phyloP scores from a whole-genome alignment of 2,113 vertebrate species.

The Micronycteris hirsuta region DNA sequence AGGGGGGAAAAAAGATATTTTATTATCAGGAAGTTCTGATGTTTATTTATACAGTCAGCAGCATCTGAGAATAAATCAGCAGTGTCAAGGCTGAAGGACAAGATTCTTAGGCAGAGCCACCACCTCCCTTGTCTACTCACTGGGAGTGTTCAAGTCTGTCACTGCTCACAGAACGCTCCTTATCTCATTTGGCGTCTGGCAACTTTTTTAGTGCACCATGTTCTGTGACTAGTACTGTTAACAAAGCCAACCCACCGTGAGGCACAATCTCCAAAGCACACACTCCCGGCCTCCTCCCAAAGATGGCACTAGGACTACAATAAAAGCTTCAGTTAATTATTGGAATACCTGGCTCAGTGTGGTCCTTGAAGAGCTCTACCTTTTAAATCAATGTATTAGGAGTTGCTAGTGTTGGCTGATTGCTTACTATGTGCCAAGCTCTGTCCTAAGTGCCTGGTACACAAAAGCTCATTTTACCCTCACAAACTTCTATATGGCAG shows the following conservation, averaged over 20 bases:
- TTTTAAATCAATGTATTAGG: not conserved
- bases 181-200: not conserved
- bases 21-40: not conserved
- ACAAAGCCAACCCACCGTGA: conserved; percentile 29
- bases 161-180: not conserved
- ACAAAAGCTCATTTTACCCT: not conserved
- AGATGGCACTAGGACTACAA: not conserved
- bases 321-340: not conserved
- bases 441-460: not conserved
- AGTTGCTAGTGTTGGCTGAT: not conserved
- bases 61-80: not conserved
- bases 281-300: not conserved
- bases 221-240: conserved; percentile 34
- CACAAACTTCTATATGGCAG: not conserved
- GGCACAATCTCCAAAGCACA: not conserved
- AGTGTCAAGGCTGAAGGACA: not conserved
- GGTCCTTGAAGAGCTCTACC: not conserved
- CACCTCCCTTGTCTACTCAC: not conserved
- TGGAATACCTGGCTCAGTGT: not conserved
- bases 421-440: not conserved
- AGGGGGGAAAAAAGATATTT: conserved; percentile 7
- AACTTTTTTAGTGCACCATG: conserved; percentile 33
- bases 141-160: conserved; percentile 37
- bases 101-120: not conserved
- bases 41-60: not conserved